phyloP scores from a whole-genome alignment of 2,888 invertebrate species.

The Zootermopsis nevadensis region DNA sequence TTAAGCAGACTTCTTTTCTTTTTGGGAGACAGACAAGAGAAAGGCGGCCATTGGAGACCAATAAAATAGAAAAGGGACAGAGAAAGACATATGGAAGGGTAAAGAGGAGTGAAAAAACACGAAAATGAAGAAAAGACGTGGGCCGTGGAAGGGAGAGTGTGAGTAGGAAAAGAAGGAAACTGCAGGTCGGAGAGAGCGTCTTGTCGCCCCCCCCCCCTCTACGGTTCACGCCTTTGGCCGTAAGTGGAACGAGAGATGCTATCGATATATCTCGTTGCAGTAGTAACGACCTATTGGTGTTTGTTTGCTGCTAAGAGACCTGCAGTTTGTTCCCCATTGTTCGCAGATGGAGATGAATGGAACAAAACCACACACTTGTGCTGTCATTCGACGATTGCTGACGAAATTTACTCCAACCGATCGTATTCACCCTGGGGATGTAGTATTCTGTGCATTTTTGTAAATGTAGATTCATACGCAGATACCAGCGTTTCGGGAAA shows the following conservation, averaged over 20 bases:
- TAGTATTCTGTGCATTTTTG: too few relatives aligned
- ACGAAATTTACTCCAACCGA: too few relatives aligned
- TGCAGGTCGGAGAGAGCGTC: background rate
- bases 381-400: too few relatives aligned
- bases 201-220: background rate
- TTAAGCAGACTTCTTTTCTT: conserved; percentile 60
- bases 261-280: conserved; percentile 30
- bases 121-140: conserved; percentile 17
- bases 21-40: conserved; percentile 65
- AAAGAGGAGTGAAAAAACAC: conserved; percentile 49
- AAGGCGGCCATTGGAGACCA: conserved; percentile 64
- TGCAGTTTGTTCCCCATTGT: conserved; percentile 16
- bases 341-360: conserved; percentile 40
- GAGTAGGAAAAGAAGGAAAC: background rate
- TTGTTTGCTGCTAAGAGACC: conserved; percentile 24
- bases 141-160: background rate
- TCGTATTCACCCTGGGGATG: too few relatives aligned
- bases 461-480: too few relatives aligned
- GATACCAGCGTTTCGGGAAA: too few relatives aligned
- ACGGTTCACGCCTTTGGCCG: background rate
- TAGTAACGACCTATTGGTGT: conserved; percentile 28
- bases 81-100: conserved; percentile 51
- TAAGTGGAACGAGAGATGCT: conserved; percentile 22
- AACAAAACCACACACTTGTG: background rate
- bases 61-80: conserved; percentile 53